Percentiles rank a stretch among this genome's conserved stretches.
Conservation (phyloP, 1,140 invertebrate genomes). For the Lanistes nyassanus region DNA sequence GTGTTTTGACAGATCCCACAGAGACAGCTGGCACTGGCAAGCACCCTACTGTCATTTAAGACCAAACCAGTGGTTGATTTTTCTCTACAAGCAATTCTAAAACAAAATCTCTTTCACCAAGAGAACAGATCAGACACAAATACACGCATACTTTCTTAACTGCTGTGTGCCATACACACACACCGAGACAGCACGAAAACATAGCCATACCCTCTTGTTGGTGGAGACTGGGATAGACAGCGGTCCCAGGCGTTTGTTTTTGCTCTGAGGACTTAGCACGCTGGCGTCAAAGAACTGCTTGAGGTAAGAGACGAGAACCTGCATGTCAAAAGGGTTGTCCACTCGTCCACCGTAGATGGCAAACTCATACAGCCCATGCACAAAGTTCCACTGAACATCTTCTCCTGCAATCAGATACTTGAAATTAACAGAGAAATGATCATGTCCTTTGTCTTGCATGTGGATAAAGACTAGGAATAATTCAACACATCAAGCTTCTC, state of each 20-base stretch:
- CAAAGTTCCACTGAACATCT: conserved; percentile 77
- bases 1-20: no score
- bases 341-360: conserved; percentile 90
- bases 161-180: neutral
- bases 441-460: no score
- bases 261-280: conserved; percentile 70
- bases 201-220: conserved; percentile 66
- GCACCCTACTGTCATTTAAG: no score
- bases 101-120: no score
- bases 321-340: conserved; percentile 82
- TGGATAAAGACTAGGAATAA: no score
- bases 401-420: conserved; percentile 40
- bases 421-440: no score
- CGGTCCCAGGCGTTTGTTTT: conserved; percentile 68
- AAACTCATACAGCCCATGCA: conserved; percentile 83
- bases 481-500: no score
- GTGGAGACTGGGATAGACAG: conserved; percentile 64
- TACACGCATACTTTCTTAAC: neutral
- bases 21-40: no score
- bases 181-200: neutral
- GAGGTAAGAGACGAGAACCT: conserved; percentile 80
- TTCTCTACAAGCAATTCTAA: no score
- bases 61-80: no score
- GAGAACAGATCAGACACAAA: neutral
- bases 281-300: conserved; percentile 76